Evolutionary conservation across 2,888 invertebrate species (phyloP), one percentile per base, ranked within the genome.

Genomic region (Phengaris alcon): DNA sequence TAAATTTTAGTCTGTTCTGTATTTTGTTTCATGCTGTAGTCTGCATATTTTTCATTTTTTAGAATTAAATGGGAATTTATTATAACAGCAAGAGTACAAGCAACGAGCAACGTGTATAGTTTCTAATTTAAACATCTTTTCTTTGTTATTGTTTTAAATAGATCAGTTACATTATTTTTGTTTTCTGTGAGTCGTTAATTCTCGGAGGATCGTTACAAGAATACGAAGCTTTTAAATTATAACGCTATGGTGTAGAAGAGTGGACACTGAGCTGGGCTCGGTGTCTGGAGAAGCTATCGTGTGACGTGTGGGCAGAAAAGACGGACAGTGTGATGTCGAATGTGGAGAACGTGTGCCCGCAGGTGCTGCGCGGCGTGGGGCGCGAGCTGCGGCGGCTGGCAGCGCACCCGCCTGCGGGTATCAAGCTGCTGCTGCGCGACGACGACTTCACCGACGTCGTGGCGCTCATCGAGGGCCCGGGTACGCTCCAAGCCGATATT

Each of bases 261-360:
- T 55, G 55, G 70, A 70, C 70, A 59, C 75, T 75, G 76, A 77
- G 77, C 69, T n/a, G 69, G 52, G 73, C 70, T 69, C 57, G 73
- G 69, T 75, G 69, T 48, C 54, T 68, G 46, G 9, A n/a, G 54
- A 54, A 59, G 10, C 22, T 9, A 22, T 59, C 59, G 15, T 10
- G 59, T 22, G 59, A 59, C 22, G 22, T 9, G 22, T 9, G 57
- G 48, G 64, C 9, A 59, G 76, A 12, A 72, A 51, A 48, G 22
- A 64, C 57, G 68, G 77, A 73, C 70, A 6, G 54, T 59, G 76
- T 52, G 78, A 96, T 97, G 95, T 97, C 97, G 82, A 98, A 98
- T 93, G 97, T 98, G 82, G 99, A 99, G 94, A 99, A 99, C 94
- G 94, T 98, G 83, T 97, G 98, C 78, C 98, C 99, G 79, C 98